phyloP scores from a whole-genome alignment of 2,797 vertebrate genomes.

The Liasis olivaceus region DNA sequence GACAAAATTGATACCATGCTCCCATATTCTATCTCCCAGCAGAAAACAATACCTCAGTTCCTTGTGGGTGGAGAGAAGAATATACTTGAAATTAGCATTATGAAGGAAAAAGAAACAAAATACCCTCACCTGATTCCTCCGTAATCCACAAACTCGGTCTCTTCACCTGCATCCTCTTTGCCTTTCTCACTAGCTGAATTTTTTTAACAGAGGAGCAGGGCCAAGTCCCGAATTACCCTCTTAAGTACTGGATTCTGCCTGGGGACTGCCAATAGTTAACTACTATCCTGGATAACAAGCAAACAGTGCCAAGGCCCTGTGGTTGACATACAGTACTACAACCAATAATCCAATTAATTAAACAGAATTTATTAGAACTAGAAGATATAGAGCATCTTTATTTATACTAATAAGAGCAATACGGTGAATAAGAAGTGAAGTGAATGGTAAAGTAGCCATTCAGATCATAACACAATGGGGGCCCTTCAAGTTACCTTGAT shows the following conservation, averaged over 20 bases:
- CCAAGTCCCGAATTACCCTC: too few species aligned
- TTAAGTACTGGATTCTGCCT: background rate
- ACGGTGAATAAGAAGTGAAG: background rate
- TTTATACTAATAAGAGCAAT: background rate
- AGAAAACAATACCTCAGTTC: too few species aligned
- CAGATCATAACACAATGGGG: too few species aligned
- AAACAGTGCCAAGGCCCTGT: background rate
- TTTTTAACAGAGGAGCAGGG: background rate
- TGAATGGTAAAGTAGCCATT: background rate
- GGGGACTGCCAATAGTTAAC: background rate
- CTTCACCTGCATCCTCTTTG: too few species aligned
- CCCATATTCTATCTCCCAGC: too few species aligned
- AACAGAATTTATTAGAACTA: conserved; percentile 14
- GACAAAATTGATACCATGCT: too few species aligned
- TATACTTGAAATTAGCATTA: too few species aligned
- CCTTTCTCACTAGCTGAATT: background rate
- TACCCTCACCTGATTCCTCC: background rate
- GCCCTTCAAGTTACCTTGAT: background rate
- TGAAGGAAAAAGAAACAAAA: too few species aligned
- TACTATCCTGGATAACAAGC: background rate
- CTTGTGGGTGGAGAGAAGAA: too few species aligned
- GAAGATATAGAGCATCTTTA: background rate
- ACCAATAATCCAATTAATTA: conserved; percentile 25
- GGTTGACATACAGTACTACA: conserved; percentile 9
- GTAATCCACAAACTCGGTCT: background rate